Conservation (phyloP, 2,113 vertebrate species). For the Haemorhous mexicanus region DNA sequence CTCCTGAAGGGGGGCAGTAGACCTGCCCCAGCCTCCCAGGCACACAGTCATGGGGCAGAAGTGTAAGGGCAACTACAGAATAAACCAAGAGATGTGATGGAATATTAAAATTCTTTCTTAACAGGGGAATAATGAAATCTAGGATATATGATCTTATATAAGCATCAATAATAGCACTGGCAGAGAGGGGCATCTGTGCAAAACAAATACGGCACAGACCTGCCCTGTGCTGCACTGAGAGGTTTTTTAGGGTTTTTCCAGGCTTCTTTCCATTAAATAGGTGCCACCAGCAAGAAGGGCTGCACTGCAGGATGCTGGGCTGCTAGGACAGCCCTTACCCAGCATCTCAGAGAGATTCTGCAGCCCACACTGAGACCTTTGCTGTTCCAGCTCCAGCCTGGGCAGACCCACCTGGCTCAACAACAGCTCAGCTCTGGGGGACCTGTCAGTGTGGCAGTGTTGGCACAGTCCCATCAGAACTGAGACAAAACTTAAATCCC, state of each 20-base stretch:
- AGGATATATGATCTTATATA: neutral
- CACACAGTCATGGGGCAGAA: neutral
- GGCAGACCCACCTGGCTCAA: neutral
- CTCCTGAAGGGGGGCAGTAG: neutral
- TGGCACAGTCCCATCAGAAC: rapidly evolving
- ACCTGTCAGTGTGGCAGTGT: neutral
- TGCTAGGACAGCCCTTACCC: neutral
- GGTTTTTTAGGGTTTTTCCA: neutral
- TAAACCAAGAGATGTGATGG: neutral
- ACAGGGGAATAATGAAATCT: neutral
- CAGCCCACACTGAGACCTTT: neutral
- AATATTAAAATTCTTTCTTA: neutral
- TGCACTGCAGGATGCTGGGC: neutral
- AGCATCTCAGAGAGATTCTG: neutral
- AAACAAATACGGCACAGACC: neutral
- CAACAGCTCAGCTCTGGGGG: neutral
- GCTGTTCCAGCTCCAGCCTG: neutral
- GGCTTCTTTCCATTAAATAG: neutral
- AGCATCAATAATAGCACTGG: neutral
- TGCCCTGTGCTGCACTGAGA: neutral
- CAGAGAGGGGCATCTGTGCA: neutral
- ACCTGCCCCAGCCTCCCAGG: neutral
- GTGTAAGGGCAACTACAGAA: neutral
- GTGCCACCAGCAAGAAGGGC: neutral
- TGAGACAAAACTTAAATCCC: neutral